phyloP scores from a whole-genome alignment of 2,888 invertebrate genomes.

The Neoscelio sp. region DNA sequence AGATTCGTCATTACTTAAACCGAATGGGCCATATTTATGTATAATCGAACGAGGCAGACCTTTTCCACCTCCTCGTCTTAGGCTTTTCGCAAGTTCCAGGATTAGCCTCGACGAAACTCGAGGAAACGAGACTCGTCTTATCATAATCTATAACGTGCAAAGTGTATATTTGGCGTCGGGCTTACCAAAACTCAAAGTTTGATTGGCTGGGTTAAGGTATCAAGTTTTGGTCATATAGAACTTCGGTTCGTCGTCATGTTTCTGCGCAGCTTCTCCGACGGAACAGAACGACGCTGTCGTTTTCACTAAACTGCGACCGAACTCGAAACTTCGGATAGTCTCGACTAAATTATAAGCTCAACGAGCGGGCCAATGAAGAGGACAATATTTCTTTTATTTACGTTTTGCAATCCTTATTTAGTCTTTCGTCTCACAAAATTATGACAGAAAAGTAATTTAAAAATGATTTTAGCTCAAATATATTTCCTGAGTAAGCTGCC shows the following conservation, averaged over 20 bases:
- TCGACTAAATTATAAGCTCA: constrained; percentile 67
- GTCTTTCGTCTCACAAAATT: too few species aligned
- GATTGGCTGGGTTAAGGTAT: constrained; percentile 81
- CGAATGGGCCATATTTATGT: constrained; percentile 47
- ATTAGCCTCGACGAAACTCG: constrained; percentile 72
- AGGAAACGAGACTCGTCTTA: constrained; percentile 72
- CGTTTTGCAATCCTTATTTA: constrained; percentile 34
- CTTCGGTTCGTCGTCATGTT: constrained; percentile 67
- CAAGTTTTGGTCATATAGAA: constrained; percentile 75
- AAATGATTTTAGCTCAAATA: neutral
- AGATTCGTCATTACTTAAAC: constrained; percentile 25
- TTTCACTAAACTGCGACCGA: constrained; percentile 63
- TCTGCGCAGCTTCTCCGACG: constrained; percentile 55
- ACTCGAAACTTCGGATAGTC: constrained; percentile 62
- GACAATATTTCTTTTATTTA: constrained; percentile 59
- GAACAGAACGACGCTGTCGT: constrained; percentile 67
- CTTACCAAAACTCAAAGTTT: constrained; percentile 81
- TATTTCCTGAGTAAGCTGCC: too few species aligned
- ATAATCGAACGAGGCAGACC: constrained; percentile 56
- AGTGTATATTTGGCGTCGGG: constrained; percentile 79
- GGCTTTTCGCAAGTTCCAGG: constrained; percentile 62
- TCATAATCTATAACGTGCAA: constrained; percentile 76
- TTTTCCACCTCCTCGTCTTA: constrained; percentile 52
- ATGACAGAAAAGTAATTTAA: too few species aligned
- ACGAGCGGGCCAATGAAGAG: constrained; percentile 58